Evolutionary conservation across 2,797 vertebrate species (phyloP).

Genomic region (Masticophis lateralis): DNA sequence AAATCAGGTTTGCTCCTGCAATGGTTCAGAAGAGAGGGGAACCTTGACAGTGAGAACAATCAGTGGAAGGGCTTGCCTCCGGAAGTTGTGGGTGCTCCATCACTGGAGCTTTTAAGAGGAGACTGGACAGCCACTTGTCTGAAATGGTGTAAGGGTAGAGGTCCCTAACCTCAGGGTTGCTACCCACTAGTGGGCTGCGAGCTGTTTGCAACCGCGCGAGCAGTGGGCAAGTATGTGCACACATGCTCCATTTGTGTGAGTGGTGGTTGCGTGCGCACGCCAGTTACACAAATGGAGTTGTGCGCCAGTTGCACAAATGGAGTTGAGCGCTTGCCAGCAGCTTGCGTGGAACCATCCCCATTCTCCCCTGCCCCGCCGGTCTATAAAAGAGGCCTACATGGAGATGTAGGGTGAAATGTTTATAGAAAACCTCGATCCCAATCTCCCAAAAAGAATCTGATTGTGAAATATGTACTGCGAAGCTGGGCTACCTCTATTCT

Average conservation of each 20-base stretch:
- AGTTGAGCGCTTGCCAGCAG: no score
- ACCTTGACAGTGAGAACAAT: background rate
- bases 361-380: background rate
- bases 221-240: background rate
- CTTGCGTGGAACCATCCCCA: no score
- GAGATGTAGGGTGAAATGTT: background rate
- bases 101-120: background rate
- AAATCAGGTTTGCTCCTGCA: background rate
- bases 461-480: background rate
- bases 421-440: background rate
- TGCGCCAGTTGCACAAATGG: background rate
- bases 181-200: background rate
- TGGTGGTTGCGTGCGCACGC: fast-evolving
- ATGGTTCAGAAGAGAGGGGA: background rate
- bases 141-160: background rate
- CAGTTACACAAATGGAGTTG: background rate
- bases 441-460: background rate
- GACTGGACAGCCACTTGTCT: background rate
- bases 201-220: background rate
- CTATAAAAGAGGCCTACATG: background rate
- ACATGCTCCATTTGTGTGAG: background rate
- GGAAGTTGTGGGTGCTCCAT: background rate
- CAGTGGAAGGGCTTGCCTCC: background rate
- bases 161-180: no score
- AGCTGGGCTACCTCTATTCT: background rate